Conservation (phyloP, 2,797 vertebrate species). For the Pangasius krempfi region DNA sequence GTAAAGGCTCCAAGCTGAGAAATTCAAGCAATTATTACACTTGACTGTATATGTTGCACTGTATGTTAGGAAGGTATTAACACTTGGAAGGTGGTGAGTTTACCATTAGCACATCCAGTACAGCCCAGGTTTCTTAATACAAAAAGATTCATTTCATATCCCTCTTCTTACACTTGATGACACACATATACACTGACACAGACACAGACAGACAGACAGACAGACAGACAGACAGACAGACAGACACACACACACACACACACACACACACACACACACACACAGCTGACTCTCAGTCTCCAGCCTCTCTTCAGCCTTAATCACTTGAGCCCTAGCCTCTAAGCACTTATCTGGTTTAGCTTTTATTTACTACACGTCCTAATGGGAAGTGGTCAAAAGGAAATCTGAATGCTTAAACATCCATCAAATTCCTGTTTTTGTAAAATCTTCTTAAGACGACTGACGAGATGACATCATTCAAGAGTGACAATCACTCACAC, state of each 20-base stretch:
- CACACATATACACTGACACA: neutral
- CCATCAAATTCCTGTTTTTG: neutral
- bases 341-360: slow-evolving; percentile 1
- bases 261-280: slow-evolving; percentile 11
- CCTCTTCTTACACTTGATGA: neutral
- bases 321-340: slow-evolving; percentile 10
- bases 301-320: slow-evolving; percentile 9
- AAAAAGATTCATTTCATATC: neutral
- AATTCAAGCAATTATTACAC: neutral
- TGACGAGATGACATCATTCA: neutral
- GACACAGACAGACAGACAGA: neutral
- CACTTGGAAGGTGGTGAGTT: neutral
- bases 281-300: neutral
- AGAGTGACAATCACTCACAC: neutral
- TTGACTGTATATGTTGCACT: neutral
- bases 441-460: neutral
- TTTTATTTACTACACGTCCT: slow-evolving; percentile 14
- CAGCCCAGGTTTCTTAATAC: neutral
- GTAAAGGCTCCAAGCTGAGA: neutral
- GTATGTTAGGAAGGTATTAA: neutral
- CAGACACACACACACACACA: neutral
- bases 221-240: neutral
- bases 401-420: neutral
- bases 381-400: neutral
- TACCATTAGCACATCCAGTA: neutral